phyloP scores from a whole-genome alignment of 2,888 invertebrate genomes.

The Euclidia mi region DNA sequence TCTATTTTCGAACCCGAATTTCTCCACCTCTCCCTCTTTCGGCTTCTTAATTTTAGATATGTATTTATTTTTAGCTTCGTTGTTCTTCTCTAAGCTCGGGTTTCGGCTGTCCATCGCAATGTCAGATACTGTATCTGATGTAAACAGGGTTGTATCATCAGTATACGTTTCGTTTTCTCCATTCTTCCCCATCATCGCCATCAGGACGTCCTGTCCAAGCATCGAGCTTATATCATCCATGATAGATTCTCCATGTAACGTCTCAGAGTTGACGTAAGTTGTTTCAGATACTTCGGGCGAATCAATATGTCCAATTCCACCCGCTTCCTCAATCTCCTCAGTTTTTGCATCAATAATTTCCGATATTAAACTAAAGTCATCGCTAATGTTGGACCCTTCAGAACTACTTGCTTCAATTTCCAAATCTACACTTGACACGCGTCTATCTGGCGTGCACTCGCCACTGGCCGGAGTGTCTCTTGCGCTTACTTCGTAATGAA shows the following conservation, averaged over 20 bases:
- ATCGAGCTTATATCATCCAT: constrained; percentile 95
- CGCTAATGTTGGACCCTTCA: constrained; percentile 92
- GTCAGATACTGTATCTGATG: constrained; percentile 88
- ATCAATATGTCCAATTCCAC: constrained; percentile 94
- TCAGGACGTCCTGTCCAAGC: constrained; percentile 92
- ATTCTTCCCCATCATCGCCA: constrained; percentile 91
- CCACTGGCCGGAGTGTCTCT: constrained; percentile 78
- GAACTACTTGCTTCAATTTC: constrained; percentile 90
- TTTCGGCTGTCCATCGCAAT: constrained; percentile 87
- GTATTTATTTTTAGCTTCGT: constrained; percentile 90
- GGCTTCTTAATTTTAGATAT: constrained; percentile 84
- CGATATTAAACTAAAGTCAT: constrained; percentile 93
- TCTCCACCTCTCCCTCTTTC: constrained; percentile 84
- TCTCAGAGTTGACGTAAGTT: constrained; percentile 92
- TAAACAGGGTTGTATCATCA: constrained; percentile 92
- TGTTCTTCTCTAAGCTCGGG: constrained; percentile 89
- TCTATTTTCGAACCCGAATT: constrained; percentile 93
- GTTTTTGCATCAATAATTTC: constrained; percentile 91
- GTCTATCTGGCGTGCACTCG: constrained; percentile 81
- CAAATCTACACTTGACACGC: constrained; percentile 81
- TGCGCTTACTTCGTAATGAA: constrained; percentile 78
- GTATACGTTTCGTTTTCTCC: constrained; percentile 92
- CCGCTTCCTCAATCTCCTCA: constrained; percentile 80
- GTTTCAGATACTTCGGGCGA: constrained; percentile 95
- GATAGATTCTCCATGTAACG: constrained; percentile 94